These are phyloP conservation scores for Odontocerum albicorne DNA, from an alignment of 2,888 invertebrate species.

Conservation along the genomic window DNA sequence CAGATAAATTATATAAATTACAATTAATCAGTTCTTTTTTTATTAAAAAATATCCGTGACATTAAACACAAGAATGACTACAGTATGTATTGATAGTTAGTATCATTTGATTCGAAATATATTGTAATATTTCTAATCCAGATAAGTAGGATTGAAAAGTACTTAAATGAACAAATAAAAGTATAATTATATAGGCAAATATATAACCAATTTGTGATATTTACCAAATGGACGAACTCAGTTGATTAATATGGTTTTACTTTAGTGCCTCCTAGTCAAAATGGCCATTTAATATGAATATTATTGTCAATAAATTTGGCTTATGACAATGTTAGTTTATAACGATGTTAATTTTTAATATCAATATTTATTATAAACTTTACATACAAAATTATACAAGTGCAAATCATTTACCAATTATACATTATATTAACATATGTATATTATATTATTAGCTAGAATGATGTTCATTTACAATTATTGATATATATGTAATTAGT, in stretches of 20 bases:
- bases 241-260: slow-evolving; percentile 28
- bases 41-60: too few species aligned
- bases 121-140: too few species aligned
- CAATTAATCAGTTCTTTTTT: too few species aligned
- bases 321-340: slow-evolving; percentile 33
- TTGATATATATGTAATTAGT: not conserved
- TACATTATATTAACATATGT: too few species aligned
- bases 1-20: too few species aligned
- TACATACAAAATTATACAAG: too few species aligned
- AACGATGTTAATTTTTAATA: slow-evolving; percentile 22
- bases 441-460: slow-evolving; percentile 1
- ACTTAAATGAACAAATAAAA: too few species aligned
- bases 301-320: slow-evolving; percentile 27
- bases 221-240: slow-evolving; percentile 31
- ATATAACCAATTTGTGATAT: slow-evolving; percentile 33
- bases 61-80: too few species aligned
- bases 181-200: slow-evolving; percentile 7
- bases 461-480: not conserved
- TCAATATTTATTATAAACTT: slow-evolving; percentile 21
- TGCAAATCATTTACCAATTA: too few species aligned
- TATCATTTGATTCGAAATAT: too few species aligned
- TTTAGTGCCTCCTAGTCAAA: slow-evolving; percentile 37
- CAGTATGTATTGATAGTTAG: too few species aligned
- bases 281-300: slow-evolving; percentile 29
- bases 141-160: too few species aligned